Evolutionary conservation across 2,888 invertebrate genomes (phyloP), one percentile per base, ranked within the genome.

Genomic region (Drosophila hamatofila): DNA sequence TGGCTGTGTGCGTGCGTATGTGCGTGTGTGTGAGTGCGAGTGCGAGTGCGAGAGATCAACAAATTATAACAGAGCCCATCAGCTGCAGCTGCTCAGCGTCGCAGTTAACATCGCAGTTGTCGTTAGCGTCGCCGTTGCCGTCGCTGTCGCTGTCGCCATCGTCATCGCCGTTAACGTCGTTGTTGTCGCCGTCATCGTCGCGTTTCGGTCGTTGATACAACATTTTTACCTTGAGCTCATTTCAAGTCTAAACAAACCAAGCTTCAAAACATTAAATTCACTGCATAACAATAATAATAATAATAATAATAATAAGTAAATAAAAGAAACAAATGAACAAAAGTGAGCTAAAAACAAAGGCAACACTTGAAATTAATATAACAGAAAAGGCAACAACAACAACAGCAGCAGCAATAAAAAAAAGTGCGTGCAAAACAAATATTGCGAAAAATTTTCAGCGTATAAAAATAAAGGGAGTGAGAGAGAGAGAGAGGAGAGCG

Each of bases 181-280:
- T 56, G 77, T 58, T 23, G 69, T 25, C 27, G 62, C 35, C 54
- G 66, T 51, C 63, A 64, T 56, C 57, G 52, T 55, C 77, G 75
- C 66, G 78, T 72, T 78, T 70, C 75, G 80, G 78, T 82, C 80
- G 85, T 82, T 82, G 76, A 84, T 82, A 84, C 74, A 83, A 75
- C 61, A 73, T 73, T 76, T 73, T 81, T 86, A 86, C 85, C 85
- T 86, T 86, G 85, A 83, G 83, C 88, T 76, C 88, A 88, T 88
- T 88, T 88, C 72, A 86, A 86, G 83, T 88, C 83, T 80, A 76
- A 81, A 68, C 70, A 86, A 79, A 65, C 63, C 69, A 67, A 77
- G 69, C 66, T 74, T 82, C 71, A 68, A 68, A 76, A 72, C 63
- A 70, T 41, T 55, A 69, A 81, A 72, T 27, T 51, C 33, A 54